Percentiles rank a stretch among this genome's conserved stretches.
These are phyloP conservation scores for Congeria kusceri DNA, from an alignment of 2,888 invertebrate genomes.

Conservation along the genomic window DNA sequence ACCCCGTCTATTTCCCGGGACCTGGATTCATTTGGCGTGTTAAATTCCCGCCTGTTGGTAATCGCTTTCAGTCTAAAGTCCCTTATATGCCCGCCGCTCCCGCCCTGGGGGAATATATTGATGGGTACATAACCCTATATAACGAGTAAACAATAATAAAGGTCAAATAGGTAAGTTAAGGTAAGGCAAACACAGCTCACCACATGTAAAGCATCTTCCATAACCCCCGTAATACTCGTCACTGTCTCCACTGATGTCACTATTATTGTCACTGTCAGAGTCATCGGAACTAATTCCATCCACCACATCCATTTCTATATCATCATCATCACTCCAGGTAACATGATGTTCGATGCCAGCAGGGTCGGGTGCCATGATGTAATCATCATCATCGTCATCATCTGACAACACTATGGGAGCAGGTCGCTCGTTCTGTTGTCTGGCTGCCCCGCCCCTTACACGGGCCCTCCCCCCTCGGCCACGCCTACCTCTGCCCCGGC, in stretches of 20 bases:
- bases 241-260: conserved; percentile 70
- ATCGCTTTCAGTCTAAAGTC: too few relatives aligned
- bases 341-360: too few relatives aligned
- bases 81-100: too few relatives aligned
- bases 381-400: conserved; percentile 41
- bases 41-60: too few relatives aligned
- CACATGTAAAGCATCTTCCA: conserved; percentile 88
- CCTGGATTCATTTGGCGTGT: too few relatives aligned
- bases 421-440: conserved; percentile 17
- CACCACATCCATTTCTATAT: conserved; percentile 10
- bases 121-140: too few relatives aligned
- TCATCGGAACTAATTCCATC: conserved; percentile 31
- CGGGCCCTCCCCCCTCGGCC: conserved; percentile 55
- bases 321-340: neutral
- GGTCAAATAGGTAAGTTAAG: neutral
- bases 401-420: conserved; percentile 49
- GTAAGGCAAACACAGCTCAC: conserved; percentile 72
- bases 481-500: conserved; percentile 55
- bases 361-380: conserved; percentile 18
- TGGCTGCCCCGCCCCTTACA: conserved; percentile 31
- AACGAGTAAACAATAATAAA: too few relatives aligned
- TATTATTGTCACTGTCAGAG: conserved; percentile 40
- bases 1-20: too few relatives aligned
- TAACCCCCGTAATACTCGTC: conserved; percentile 88
- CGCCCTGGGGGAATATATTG: too few relatives aligned